Conservation (phyloP, 1,140 invertebrate genomes). For the Leptinotarsa defecta region DNA sequence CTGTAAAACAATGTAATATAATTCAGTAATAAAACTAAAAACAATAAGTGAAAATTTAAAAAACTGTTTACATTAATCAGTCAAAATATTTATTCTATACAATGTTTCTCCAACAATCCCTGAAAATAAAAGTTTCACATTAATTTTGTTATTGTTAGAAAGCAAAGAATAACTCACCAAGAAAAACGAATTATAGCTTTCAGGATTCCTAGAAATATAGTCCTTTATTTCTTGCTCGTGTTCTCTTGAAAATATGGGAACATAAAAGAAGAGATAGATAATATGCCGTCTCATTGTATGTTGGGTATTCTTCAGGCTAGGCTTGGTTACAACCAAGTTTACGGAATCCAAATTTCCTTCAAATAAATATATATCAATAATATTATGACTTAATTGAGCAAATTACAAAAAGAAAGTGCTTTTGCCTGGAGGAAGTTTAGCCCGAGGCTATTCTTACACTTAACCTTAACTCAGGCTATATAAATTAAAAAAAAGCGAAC, state of each 20-base stretch:
- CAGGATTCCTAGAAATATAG: not conserved
- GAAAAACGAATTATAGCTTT: not conserved
- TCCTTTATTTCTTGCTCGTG: not conserved
- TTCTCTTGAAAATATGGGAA: slow-evolving; percentile 21
- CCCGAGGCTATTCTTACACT: no score
- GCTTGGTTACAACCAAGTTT: slow-evolving; percentile 49
- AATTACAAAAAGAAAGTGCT: not conserved
- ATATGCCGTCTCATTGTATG: slow-evolving; percentile 32
- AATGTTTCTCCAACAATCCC: not conserved
- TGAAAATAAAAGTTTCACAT: not conserved
- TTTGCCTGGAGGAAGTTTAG: no score
- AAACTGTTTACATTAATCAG: no score
- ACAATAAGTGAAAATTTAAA: no score
- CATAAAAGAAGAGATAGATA: slow-evolving; percentile 34
- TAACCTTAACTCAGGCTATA: not conserved
- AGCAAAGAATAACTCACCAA: not conserved
- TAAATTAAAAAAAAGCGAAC: not conserved
- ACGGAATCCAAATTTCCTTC: slow-evolving; percentile 56
- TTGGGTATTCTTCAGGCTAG: slow-evolving; percentile 21
- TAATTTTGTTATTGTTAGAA: not conserved
- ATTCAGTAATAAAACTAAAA: no score
- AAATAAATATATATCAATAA: slow-evolving; percentile 13
- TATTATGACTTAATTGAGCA: not conserved
- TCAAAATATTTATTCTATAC: not conserved
- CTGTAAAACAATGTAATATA: no score